phyloP scores from a whole-genome alignment of 2,113 vertebrate genomes.

The Lophura nycthemera region DNA sequence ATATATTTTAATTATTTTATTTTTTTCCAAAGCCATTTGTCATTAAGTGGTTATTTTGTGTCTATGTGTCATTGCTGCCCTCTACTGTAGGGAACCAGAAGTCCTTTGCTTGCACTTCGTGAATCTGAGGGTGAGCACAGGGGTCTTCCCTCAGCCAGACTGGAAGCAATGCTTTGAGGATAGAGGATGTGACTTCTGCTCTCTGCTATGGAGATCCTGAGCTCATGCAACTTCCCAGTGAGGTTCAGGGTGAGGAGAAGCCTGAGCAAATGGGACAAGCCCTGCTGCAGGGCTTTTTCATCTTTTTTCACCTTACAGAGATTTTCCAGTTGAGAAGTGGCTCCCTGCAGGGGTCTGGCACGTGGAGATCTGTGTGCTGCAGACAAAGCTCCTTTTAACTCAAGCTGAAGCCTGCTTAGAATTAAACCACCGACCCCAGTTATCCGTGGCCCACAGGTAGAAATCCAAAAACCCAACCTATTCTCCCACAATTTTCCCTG shows the following conservation, averaged over 20 bases:
- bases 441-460: rapidly evolving
- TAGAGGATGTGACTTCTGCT: background rate
- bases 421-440: background rate
- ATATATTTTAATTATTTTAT: background rate
- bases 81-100: constrained; percentile 52
- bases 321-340: rapidly evolving
- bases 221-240: rapidly evolving
- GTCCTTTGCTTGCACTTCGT: background rate
- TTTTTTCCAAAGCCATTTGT: background rate
- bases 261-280: background rate
- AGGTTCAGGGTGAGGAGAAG: background rate
- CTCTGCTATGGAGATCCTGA: rapidly evolving
- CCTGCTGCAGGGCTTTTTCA: rapidly evolving
- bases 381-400: background rate
- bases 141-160: background rate
- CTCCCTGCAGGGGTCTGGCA: background rate
- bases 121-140: background rate
- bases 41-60: background rate
- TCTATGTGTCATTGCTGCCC: constrained; percentile 60
- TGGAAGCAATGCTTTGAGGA: background rate
- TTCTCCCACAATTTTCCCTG: background rate
- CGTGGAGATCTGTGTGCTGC: background rate
- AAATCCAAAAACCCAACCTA: background rate
- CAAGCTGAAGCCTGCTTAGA: background rate
- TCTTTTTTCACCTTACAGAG: background rate